Percentiles rank a stretch among this genome's conserved stretches.
These are phyloP conservation scores for Acleris laterana DNA, from an alignment of 2,888 invertebrate species.

Conservation along the genomic window DNA sequence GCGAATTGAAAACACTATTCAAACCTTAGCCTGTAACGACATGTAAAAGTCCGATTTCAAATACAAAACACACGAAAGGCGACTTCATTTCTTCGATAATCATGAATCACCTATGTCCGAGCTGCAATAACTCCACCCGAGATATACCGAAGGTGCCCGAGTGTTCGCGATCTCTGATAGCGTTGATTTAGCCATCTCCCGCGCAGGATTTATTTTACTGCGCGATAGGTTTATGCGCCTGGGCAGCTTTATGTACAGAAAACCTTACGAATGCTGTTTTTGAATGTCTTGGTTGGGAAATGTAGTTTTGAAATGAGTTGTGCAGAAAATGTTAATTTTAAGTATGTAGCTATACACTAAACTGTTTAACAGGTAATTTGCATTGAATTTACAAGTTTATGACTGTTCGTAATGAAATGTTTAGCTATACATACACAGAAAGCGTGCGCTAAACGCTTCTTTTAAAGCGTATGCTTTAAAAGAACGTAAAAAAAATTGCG, in stretches of 20 bases:
- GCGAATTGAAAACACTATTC: too few relatives aligned
- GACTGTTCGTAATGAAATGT: too few relatives aligned
- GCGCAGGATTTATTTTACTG: constrained; percentile 65
- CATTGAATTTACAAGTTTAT: too few relatives aligned
- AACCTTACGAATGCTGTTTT: constrained; percentile 14
- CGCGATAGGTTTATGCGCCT: constrained; percentile 66
- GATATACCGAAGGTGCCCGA: constrained; percentile 17
- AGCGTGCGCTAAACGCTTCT: too few relatives aligned
- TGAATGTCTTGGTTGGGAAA: constrained; percentile 20
- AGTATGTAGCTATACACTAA: neutral
- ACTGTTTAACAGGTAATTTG: too few relatives aligned
- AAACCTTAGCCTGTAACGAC: too few relatives aligned
- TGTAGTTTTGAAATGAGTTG: neutral
- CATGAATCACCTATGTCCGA: neutral
- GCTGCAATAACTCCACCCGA: neutral
- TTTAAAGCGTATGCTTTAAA: too few relatives aligned
- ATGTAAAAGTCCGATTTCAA: too few relatives aligned
- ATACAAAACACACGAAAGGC: neutral
- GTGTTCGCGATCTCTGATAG: constrained; percentile 69
- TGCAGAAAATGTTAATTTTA: neutral
- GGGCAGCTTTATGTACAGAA: constrained; percentile 9
- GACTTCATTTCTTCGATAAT: neutral
- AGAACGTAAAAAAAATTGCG: too few relatives aligned
- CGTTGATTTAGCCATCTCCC: constrained; percentile 75
- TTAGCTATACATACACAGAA: too few relatives aligned